Base-by-base conservation (phyloP, 2,797 vertebrate species). In the Octomys mimax region DNA sequence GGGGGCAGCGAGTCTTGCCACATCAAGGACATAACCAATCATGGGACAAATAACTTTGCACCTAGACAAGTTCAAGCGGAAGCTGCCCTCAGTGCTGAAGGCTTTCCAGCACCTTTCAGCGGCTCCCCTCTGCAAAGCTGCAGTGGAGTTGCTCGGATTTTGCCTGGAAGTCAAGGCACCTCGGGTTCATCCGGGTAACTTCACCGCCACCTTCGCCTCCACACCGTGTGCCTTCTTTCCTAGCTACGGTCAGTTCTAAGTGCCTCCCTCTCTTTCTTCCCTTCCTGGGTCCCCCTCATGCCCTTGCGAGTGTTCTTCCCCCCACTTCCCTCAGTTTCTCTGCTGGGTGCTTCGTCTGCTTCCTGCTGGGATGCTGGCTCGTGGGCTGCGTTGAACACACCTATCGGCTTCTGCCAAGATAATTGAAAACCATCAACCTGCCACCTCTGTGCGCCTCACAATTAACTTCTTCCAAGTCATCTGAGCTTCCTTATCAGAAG, bases 401-500 rank as follows among this genome's bases (percentile, higher is more conserved):
- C 16, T 31, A 73, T 81, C 59, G 26, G 68, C 26, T 39, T 57
- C 71, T 49, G 22, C n/a, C 8, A 36, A 86, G 61, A 85, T 89
- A 68, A 95, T 12, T 94, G 96, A 70, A 77, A 87, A 77, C 52
- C 61, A 61, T 64, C 62, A 71, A 19, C 12, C 6, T 26, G 42
- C 19, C 39, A 90, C 26, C 24, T 78, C 57, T 59, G 62, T 54
- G 12, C 21, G 85, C 77, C 31, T 71, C 71, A 77, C 3, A 39
- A 64, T 87, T 59, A 87, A 94, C 82, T 86, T 77, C 52, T 91
- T 92, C 54, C 71, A 87, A 75, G 52, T 90, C 61, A 26, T 92
- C 64, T 33, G 36, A 54, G 42, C 31, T 77, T 90, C 31, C 36
- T 91, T 54, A 90, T 95, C 61, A 70, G 87, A 68, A 83, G 14